Conservation (phyloP, 2,888 invertebrate species). For the Arge pagana region DNA sequence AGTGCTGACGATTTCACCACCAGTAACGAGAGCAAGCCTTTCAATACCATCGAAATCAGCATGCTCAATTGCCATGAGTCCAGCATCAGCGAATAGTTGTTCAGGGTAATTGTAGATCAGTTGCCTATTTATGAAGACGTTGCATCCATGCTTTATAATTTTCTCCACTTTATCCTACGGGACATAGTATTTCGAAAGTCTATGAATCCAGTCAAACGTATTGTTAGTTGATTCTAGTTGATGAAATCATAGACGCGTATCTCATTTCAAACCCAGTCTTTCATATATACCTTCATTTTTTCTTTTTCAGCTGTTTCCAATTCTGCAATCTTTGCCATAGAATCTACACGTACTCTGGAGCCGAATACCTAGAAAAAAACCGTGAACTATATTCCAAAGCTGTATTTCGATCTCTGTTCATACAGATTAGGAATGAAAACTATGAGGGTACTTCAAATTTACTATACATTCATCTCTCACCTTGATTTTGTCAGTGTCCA, state of each 20-base stretch:
- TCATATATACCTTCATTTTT: conserved; percentile 93
- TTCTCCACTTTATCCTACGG: conserved; percentile 94
- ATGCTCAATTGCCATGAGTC: conserved; percentile 99
- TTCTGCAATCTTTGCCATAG: conserved; percentile 95
- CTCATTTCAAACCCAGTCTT: too few relatives aligned
- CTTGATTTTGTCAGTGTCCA: conserved; percentile 99
- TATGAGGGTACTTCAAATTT: too few relatives aligned
- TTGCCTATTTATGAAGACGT: conserved; percentile 98
- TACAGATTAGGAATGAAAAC: not conserved
- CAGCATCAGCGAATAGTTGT: conserved; percentile 97
- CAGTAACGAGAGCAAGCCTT: conserved; percentile 93
- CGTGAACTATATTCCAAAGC: not conserved
- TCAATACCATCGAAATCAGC: conserved; percentile 99
- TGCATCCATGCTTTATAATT: conserved; percentile 92
- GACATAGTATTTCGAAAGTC: too few relatives aligned
- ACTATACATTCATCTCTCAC: too few relatives aligned
- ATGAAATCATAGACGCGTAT: too few relatives aligned
- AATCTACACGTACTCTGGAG: conserved; percentile 90
- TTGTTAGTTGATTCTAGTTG: too few relatives aligned
- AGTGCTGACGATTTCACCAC: conserved; percentile 98
- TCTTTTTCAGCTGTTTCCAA: conserved; percentile 97
- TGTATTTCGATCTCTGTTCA: not conserved
- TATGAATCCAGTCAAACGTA: too few relatives aligned
- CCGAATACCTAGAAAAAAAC: conserved; percentile 74
- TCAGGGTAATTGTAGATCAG: conserved; percentile 99